Evolutionary conservation across 2,797 vertebrate species (phyloP), one percentile per base, ranked within the genome.

Genomic region (Bufotes viridis): DNA sequence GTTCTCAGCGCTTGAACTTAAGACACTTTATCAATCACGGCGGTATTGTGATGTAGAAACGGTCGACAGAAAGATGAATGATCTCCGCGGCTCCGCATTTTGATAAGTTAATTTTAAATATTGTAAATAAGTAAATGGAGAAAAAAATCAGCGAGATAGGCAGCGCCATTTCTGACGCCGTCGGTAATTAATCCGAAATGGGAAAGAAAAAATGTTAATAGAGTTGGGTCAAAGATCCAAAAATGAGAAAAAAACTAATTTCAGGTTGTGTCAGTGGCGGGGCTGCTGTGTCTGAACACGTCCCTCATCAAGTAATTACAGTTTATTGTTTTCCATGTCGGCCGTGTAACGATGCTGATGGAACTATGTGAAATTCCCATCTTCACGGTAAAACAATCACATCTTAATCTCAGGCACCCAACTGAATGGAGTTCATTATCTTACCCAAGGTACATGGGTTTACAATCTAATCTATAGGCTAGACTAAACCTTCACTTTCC

Each of bases 31-130:
- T 96, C 95, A 96, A 95, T 96, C 95, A 96, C 93, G 87, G 91
- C 91, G 29, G 88, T 93, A 94, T 95, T 95, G 94, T 95, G 95
- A 95, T 92, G 95, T 92, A 90, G 92, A 93, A 91, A 87, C 92
- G 91, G 91, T 90, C 95, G 95, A 96, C 95, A 96, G 95, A 96
- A 96, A 96, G 95, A 96, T 95, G 95, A 95, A 96, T 96, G 95
- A 95, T 94, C 94, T 94, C 94, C 94, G 94, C 94, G 94, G 92
- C 91, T 94, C 93, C 95, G 94, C 94, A 95, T 96, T 96, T 96
- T 95, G 95, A 95, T 95, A 95, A 95, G 94, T 96, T 96, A 92
- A 94, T 95, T 96, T 95, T 95, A 96, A 95, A 93, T 93, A 94
- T 93, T 94, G 0, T 92, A 93, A 95, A 93, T 94, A 94, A 92